Conservation (phyloP, 2,113 vertebrate species). For the Podiceps cristatus region DNA sequence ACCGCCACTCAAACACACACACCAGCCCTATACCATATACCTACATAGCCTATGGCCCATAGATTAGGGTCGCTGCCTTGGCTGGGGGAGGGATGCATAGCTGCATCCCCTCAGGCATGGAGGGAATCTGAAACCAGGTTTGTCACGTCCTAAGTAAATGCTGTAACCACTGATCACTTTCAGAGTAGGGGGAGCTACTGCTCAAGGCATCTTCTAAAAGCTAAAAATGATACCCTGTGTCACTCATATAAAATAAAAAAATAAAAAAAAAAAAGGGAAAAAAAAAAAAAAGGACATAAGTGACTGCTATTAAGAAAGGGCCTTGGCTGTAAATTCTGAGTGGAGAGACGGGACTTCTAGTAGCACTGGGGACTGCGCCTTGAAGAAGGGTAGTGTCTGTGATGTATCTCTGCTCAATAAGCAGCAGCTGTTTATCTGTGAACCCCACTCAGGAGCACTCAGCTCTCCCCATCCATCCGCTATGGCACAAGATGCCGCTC, state of each 20-base stretch:
- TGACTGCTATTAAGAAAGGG: neutral
- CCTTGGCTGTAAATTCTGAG: neutral
- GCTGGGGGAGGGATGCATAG: neutral
- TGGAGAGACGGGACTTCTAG: neutral
- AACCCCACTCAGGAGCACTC: neutral
- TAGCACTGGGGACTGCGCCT: accelerated
- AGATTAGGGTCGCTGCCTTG: neutral
- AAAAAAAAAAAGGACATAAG: neutral
- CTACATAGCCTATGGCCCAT: neutral
- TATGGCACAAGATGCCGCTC: accelerated
- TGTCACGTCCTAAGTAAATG: accelerated
- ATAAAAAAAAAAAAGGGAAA: accelerated
- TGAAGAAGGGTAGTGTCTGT: neutral
- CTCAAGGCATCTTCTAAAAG: neutral
- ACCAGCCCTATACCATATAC: no score
- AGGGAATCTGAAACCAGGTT: neutral
- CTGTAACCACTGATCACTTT: neutral
- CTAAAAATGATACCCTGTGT: neutral
- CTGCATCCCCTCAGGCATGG: neutral
- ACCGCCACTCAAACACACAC: accelerated
- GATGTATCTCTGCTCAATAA: neutral
- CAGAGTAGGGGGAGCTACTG: neutral
- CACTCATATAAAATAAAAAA: neutral
- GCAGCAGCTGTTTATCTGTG: neutral
- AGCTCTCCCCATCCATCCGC: neutral